Evolutionary conservation across 2,113 vertebrate genomes (phyloP).

Genomic region (Pyxicephalus adspersus): DNA sequence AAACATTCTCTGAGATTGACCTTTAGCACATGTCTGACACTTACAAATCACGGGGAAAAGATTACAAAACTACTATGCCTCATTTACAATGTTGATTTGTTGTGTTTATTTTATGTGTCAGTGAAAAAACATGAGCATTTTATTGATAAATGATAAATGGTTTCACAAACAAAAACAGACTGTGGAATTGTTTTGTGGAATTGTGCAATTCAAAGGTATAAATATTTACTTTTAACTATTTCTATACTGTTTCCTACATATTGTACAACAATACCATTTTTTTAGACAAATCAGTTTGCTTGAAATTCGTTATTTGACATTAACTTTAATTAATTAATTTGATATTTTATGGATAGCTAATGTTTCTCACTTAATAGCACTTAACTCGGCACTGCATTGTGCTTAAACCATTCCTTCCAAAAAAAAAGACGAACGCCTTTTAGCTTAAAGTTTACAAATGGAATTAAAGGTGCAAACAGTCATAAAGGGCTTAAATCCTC

Average conservation of each 20-base stretch:
- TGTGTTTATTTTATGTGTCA: constrained; percentile 5
- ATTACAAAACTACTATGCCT: not conserved
- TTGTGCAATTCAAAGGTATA: not conserved
- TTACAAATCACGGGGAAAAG: not conserved
- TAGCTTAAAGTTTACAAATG: too few relatives aligned
- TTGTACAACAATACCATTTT: too few relatives aligned
- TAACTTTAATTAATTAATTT: too few relatives aligned
- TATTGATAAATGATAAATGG: not conserved
- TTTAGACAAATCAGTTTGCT: too few relatives aligned
- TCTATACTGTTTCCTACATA: not conserved
- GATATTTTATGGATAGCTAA: too few relatives aligned
- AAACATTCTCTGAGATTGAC: constrained; percentile 10
- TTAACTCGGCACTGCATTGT: too few relatives aligned
- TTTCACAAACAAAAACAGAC: not conserved
- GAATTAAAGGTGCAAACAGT: too few relatives aligned
- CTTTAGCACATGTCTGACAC: constrained; percentile 19
- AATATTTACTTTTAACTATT: not conserved
- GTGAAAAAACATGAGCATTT: not conserved
- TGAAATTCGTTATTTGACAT: too few relatives aligned
- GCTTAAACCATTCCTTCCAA: too few relatives aligned
- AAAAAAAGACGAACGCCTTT: too few relatives aligned
- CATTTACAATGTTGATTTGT: constrained; percentile 11
- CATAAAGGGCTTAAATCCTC: too few relatives aligned
- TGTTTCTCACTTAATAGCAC: too few relatives aligned
- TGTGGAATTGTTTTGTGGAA: not conserved